Evolutionary conservation across 2,113 vertebrate species (phyloP).

Genomic region (Melanostigma gelatinosum): DNA sequence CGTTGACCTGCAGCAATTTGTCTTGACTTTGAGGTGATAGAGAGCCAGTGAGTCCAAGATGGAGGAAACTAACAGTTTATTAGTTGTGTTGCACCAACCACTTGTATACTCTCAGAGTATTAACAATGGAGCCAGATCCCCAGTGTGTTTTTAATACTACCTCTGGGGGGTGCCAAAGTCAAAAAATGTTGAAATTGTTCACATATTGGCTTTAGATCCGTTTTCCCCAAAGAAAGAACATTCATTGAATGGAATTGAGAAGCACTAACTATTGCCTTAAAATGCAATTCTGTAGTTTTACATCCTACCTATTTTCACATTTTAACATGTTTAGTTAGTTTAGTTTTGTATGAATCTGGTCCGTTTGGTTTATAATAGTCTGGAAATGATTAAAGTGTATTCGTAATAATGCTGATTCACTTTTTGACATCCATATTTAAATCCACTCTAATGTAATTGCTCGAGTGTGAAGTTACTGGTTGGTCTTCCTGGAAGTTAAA

Average conservation of each 20-base stretch:
- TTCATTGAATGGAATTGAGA: not conserved
- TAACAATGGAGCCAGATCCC: not conserved
- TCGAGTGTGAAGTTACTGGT: not conserved
- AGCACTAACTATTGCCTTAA: not conserved
- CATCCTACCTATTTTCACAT: not conserved
- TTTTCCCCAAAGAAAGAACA: not conserved
- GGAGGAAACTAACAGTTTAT: not conserved
- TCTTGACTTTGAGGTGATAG: not conserved
- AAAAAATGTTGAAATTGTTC: not conserved
- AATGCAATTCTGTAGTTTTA: not conserved
- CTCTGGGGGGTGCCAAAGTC: not conserved
- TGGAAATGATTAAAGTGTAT: not conserved
- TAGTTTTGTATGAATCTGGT: not conserved
- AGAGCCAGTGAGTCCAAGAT: not conserved
- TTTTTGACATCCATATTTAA: not conserved
- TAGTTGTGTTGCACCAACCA: not conserved
- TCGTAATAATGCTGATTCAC: not conserved
- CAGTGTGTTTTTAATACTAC: not conserved
- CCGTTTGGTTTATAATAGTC: not conserved
- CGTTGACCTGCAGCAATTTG: too few relatives aligned
- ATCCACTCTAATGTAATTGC: not conserved
- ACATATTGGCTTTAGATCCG: not conserved
- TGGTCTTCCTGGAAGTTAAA: not conserved
- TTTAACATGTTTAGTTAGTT: not conserved
- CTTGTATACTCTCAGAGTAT: not conserved